Conservation (phyloP, 2,113 vertebrate species). For the Lepisosteus osseus region DNA sequence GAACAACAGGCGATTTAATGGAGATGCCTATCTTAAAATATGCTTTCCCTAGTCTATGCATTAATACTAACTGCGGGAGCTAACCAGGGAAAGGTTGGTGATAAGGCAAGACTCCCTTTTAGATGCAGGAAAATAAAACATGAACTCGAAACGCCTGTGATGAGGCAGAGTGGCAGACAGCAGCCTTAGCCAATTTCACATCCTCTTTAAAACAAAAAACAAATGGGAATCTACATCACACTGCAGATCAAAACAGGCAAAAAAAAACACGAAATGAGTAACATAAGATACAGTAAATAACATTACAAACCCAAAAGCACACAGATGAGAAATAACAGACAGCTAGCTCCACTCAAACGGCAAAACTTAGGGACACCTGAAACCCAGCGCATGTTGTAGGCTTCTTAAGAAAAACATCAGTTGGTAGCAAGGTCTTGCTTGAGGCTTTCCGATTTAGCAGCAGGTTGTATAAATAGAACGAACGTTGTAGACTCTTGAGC, state of each 20-base stretch:
- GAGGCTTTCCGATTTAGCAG: not conserved
- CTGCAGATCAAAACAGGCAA: slow-evolving; percentile 47
- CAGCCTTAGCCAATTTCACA: slow-evolving; percentile 46
- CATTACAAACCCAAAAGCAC: slow-evolving; percentile 48
- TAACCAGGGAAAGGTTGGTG: not conserved
- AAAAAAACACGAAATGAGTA: slow-evolving; percentile 29
- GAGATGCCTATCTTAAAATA: not conserved
- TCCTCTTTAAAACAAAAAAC: slow-evolving; percentile 33
- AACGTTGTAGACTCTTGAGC: not conserved
- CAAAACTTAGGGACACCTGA: slow-evolving; percentile 25
- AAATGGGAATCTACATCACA: slow-evolving; percentile 25
- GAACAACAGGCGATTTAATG: slow-evolving; percentile 1
- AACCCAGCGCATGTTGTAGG: slow-evolving; percentile 37
- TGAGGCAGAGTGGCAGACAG: slow-evolving; percentile 31
- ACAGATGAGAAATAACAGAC: slow-evolving; percentile 37
- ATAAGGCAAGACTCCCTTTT: not conserved
- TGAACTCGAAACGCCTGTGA: slow-evolving; percentile 23
- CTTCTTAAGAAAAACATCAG: slow-evolving; percentile 22
- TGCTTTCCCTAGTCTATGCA: not conserved
- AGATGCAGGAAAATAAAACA: not conserved
- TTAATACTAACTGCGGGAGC: slow-evolving; percentile 16
- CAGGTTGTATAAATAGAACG: slow-evolving; percentile 1
- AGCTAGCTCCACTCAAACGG: slow-evolving; percentile 37
- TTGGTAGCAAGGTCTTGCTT: not conserved
- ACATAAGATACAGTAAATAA: slow-evolving; percentile 43